Percentiles rank a stretch among this genome's conserved stretches.
These are phyloP conservation scores for Apantesis nais DNA, from an alignment of 2,888 invertebrate species.

Conservation along the genomic window DNA sequence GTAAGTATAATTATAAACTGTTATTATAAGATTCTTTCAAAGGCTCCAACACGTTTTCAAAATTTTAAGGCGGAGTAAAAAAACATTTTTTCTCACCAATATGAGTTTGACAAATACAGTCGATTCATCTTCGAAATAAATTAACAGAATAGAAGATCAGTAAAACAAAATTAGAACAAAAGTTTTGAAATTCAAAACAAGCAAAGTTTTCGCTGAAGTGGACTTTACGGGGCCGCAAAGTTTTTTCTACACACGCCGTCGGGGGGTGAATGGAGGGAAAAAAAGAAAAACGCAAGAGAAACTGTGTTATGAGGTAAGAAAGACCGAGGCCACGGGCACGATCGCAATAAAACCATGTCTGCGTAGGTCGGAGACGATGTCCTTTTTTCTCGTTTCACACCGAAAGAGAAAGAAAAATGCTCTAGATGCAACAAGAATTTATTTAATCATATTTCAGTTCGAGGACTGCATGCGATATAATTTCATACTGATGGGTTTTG, in stretches of 20 bases:
- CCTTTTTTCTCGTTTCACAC: constrained; percentile 69
- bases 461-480: constrained; percentile 20
- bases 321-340: constrained; percentile 78
- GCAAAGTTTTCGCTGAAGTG: constrained; percentile 49
- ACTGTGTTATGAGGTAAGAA: constrained; percentile 85
- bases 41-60: background rate
- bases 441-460: constrained; percentile 42
- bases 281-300: constrained; percentile 68
- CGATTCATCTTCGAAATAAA: constrained; percentile 16
- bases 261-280: constrained; percentile 53
- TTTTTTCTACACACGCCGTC: constrained; percentile 66
- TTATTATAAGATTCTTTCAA: background rate
- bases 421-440: constrained; percentile 46
- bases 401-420: constrained; percentile 60
- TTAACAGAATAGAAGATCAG: constrained; percentile 32
- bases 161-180: constrained; percentile 37
- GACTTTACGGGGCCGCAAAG: constrained; percentile 56
- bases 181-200: constrained; percentile 55
- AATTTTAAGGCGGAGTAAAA: background rate
- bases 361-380: constrained; percentile 75
- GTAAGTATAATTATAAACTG: background rate
- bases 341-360: constrained; percentile 80
- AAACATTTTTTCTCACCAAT: background rate
- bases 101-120: background rate
- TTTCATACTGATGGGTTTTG: background rate